Evolutionary conservation across 2,888 invertebrate species (phyloP).

Genomic region (Erebia aethiops): DNA sequence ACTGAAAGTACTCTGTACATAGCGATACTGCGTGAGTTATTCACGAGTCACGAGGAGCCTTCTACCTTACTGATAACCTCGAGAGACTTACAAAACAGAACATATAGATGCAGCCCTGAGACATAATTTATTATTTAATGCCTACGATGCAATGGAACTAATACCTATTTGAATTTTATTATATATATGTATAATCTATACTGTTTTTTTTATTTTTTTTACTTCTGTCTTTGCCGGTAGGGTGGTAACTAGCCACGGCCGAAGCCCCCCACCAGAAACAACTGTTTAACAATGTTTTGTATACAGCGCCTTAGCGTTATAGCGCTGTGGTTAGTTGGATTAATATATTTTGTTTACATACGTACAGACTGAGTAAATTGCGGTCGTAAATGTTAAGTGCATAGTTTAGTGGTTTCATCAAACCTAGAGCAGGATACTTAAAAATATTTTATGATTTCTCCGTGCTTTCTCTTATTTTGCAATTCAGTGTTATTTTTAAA

Average conservation of each 20-base stretch:
- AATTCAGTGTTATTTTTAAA: conserved; percentile 14
- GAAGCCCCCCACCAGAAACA: not conserved
- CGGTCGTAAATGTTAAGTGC: conserved; percentile 1
- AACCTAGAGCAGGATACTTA: not conserved
- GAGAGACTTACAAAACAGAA: not conserved
- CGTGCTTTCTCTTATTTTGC: conserved; percentile 6
- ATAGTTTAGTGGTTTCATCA: not conserved
- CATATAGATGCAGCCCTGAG: not conserved
- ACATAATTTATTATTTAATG: too few species aligned
- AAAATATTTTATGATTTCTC: conserved; percentile 1
- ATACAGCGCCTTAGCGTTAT: not conserved
- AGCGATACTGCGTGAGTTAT: not conserved
- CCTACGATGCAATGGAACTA: too few species aligned
- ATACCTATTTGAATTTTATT: too few species aligned
- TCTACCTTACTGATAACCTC: conserved; percentile 8
- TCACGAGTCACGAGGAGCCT: conserved; percentile 5
- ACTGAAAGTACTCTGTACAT: not conserved
- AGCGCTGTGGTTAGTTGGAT: not conserved
- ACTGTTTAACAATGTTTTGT: not conserved
- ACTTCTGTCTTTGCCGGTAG: too few species aligned
- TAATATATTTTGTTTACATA: conserved; percentile 5
- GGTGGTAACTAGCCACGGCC: too few species aligned
- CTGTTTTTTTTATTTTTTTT: too few species aligned
- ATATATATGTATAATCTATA: too few species aligned
- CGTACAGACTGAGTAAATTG: not conserved